Percentiles rank a stretch among this genome's conserved stretches.
These are phyloP conservation scores for Pyrrhosoma nymphula DNA, from an alignment of 2,888 invertebrate genomes.

Conservation along the genomic window DNA sequence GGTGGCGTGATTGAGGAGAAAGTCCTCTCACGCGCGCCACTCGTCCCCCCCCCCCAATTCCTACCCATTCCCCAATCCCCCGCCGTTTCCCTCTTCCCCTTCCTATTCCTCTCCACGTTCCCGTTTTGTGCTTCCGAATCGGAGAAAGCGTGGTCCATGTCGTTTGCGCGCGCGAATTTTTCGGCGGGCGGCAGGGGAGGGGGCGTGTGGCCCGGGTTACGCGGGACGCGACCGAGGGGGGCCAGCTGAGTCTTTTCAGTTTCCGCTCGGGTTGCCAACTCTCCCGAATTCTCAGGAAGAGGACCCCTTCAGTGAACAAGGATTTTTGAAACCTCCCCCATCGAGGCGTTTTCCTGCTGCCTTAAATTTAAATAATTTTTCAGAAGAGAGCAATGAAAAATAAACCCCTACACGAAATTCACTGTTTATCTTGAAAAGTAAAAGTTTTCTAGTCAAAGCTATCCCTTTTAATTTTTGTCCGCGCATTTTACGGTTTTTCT, in stretches of 20 bases:
- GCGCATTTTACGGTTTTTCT: no score
- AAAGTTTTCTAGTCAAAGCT: no score
- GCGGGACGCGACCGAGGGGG: neutral
- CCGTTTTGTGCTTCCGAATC: neutral
- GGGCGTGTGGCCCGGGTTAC: neutral
- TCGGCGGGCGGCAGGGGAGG: neutral
- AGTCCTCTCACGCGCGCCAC: neutral
- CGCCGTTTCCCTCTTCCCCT: neutral
- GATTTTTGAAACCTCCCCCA: no score
- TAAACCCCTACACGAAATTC: no score
- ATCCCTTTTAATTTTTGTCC: no score
- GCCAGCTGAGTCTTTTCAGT: neutral
- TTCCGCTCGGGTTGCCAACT: neutral
- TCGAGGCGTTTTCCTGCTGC: no score
- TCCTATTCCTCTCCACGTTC: neutral
- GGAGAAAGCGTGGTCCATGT: neutral
- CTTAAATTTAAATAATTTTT: no score
- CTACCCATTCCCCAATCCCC: neutral
- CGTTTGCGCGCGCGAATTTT: neutral
- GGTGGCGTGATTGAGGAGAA: slow-evolving; percentile 29
- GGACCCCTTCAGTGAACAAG: no score
- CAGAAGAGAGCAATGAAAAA: no score
- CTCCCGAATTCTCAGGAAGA: no score
- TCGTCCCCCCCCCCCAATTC: neutral
- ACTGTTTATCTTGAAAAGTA: no score